phyloP scores from a whole-genome alignment of 2,113 vertebrate species.

The Tachycineta bicolor region DNA sequence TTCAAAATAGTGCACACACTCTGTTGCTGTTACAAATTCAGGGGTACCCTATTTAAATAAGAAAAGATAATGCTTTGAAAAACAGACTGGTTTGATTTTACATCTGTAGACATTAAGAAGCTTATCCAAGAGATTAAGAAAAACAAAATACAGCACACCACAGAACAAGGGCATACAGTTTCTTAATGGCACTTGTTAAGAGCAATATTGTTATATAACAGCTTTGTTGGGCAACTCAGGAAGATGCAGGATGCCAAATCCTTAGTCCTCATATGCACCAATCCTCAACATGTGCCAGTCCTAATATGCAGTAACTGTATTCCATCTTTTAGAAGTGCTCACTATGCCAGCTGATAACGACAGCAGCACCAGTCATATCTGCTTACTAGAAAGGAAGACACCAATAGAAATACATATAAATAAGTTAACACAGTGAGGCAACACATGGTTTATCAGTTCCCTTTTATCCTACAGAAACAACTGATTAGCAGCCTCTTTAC shows the following conservation, averaged over 20 bases:
- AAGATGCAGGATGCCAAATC: background rate
- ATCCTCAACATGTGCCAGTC: background rate
- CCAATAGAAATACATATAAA: background rate
- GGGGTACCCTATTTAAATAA: conserved; percentile 86
- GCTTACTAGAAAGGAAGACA: background rate
- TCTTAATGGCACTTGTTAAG: background rate
- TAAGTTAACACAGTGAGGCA: background rate
- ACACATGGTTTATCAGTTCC: background rate
- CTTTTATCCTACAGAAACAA: background rate
- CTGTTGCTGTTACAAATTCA: conserved; percentile 87
- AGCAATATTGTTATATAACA: background rate
- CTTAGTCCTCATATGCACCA: background rate
- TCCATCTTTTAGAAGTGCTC: background rate
- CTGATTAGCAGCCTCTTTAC: background rate
- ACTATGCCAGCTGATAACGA: background rate
- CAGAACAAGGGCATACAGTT: background rate
- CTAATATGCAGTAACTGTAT: background rate
- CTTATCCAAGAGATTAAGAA: background rate
- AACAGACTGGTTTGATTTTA: background rate
- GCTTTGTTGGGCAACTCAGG: background rate
- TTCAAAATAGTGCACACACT: conserved; percentile 94
- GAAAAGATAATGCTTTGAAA: background rate
- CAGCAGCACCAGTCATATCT: background rate
- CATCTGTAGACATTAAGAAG: background rate
- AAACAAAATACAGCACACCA: background rate